Evolutionary conservation across 2,888 invertebrate genomes (phyloP).

Genomic region (Drosophila neotestacea): DNA sequence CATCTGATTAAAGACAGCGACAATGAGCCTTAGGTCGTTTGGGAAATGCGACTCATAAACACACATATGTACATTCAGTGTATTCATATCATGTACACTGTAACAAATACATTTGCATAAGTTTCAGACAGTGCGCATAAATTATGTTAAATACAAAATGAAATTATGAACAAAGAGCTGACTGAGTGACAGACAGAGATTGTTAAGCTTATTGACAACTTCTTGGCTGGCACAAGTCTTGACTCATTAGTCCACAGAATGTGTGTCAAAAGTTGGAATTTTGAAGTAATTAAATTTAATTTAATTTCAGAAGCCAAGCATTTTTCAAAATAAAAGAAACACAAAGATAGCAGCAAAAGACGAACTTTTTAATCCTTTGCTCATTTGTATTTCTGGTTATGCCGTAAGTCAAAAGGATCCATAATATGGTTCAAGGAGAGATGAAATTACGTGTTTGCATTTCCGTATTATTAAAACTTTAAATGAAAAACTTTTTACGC

Average conservation of each 20-base stretch:
- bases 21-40: slow-evolving; percentile 29
- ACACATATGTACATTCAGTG: slow-evolving; percentile 11
- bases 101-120: slow-evolving; percentile 21
- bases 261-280: slow-evolving; percentile 71
- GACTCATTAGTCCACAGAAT: slow-evolving; percentile 53
- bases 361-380: slow-evolving; percentile 73
- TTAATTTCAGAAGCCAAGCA: slow-evolving; percentile 60
- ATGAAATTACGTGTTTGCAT: slow-evolving; percentile 12
- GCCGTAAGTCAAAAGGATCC: slow-evolving; percentile 31
- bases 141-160: slow-evolving; percentile 55
- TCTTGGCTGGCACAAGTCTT: slow-evolving; percentile 45
- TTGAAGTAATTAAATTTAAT: slow-evolving; percentile 74
- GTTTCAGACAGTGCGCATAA: slow-evolving; percentile 43
- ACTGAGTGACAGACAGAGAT: slow-evolving; percentile 35
- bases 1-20: slow-evolving; percentile 49
- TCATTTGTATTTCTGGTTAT: slow-evolving; percentile 55
- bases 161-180: slow-evolving; percentile 38
- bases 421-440: background rate
- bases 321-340: slow-evolving; percentile 1
- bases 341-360: slow-evolving; percentile 10
- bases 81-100: background rate
- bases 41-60: background rate
- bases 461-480: slow-evolving; percentile 65
- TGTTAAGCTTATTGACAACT: slow-evolving; percentile 42
- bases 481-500: slow-evolving; percentile 62